Conservation (phyloP, 2,797 vertebrate genomes). For the Picus viridis region DNA sequence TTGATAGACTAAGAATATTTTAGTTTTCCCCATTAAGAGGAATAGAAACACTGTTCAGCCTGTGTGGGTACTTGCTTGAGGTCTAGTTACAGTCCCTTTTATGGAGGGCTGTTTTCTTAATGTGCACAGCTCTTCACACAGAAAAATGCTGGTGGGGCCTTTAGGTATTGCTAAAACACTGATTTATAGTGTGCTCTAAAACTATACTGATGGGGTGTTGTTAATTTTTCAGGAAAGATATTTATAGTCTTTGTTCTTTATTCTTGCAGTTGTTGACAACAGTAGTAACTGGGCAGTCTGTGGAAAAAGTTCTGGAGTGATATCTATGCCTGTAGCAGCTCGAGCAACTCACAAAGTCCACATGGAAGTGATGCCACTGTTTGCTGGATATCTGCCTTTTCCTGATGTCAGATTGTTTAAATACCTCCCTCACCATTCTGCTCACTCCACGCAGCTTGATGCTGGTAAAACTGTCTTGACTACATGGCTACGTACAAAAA, state of each 20-base stretch:
- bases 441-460: conserved; percentile 87
- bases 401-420: conserved; percentile 93
- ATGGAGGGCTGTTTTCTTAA: background rate
- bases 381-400: conserved; percentile 92
- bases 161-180: background rate
- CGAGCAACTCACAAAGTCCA: conserved; percentile 90
- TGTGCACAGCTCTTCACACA: background rate
- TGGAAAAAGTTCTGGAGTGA: conserved; percentile 94
- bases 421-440: conserved; percentile 92
- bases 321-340: conserved; percentile 88
- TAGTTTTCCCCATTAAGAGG: background rate
- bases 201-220: background rate
- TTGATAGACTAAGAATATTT: background rate
- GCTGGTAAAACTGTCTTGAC: conserved; percentile 82
- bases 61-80: background rate
- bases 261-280: conserved; percentile 91
- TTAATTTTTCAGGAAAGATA: background rate
- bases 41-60: background rate
- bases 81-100: background rate
- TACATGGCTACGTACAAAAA: background rate
- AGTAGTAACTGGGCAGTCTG: conserved; percentile 98
- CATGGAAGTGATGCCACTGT: conserved; percentile 97
- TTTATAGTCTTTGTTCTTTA: background rate
- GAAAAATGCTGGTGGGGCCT: background rate
- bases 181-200: background rate